Percentiles rank a stretch among this genome's conserved stretches.
phyloP scores from a whole-genome alignment of 2,797 vertebrate species.

The Tokudaia tokunoshimensis region DNA sequence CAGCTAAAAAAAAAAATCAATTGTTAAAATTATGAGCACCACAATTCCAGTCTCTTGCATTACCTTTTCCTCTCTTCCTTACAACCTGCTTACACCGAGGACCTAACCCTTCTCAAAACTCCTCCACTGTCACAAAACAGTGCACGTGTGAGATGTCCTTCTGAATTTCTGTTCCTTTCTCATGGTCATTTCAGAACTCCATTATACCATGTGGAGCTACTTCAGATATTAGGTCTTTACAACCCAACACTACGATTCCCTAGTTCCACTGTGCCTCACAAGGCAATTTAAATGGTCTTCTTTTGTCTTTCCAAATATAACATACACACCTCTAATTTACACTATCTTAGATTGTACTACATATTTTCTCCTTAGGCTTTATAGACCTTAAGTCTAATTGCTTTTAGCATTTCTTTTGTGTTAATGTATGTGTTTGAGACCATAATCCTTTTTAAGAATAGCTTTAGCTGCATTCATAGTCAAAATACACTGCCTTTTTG shows the following conservation, averaged over 20 bases:
- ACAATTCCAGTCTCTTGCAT: neutral
- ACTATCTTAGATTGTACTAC: neutral
- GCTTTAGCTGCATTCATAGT: neutral
- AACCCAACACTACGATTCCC: neutral
- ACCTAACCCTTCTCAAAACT: neutral
- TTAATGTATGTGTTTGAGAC: neutral
- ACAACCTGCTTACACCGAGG: neutral
- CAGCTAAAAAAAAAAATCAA: neutral
- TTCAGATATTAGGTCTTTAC: neutral
- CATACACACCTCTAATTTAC: neutral
- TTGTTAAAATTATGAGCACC: neutral
- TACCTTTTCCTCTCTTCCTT: neutral
- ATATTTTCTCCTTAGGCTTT: neutral
- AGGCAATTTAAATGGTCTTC: neutral
- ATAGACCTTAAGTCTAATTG: neutral
- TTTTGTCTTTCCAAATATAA: neutral
- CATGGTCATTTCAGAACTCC: neutral
- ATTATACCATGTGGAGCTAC: neutral
- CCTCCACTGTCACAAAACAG: neutral
- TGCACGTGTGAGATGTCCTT: neutral
- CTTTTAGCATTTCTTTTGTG: constrained; percentile 1
- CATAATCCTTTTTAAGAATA: neutral
- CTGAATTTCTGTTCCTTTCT: neutral
- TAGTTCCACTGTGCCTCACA: neutral
- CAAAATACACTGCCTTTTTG: neutral